Conservation (phyloP, 2,888 invertebrate genomes). For the Bombylius discolor region DNA sequence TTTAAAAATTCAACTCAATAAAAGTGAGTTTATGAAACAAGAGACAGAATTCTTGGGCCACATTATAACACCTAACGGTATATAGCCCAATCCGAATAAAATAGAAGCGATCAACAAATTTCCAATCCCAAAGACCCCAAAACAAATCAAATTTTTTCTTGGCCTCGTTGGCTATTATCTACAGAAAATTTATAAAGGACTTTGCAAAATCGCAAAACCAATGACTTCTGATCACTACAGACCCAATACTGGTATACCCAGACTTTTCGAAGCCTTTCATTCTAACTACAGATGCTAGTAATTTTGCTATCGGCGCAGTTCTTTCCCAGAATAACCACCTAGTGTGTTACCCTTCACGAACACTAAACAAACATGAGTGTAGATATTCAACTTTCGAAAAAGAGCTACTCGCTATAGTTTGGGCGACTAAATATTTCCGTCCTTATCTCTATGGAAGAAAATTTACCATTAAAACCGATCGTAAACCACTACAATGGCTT, state of each 20-base stretch:
- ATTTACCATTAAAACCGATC: constrained; percentile 5
- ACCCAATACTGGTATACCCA: not conserved
- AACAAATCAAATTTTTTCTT: constrained; percentile 10
- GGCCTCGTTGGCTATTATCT: constrained; percentile 3
- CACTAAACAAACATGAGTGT: constrained; percentile 5
- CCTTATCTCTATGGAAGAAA: constrained; percentile 5
- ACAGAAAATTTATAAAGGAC: constrained; percentile 4
- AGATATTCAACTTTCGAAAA: constrained; percentile 8
- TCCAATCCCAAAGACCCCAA: constrained; percentile 8
- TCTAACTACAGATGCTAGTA: not conserved
- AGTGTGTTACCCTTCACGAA: constrained; percentile 3
- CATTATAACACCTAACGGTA: not conserved
- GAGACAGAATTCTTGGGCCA: not conserved
- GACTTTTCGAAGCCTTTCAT: constrained; percentile 2
- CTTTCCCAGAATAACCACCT: constrained; percentile 1
- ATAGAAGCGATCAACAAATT: constrained; percentile 10
- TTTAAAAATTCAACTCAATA: too few species aligned
- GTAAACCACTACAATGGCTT: constrained; percentile 10
- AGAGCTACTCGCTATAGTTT: constrained; percentile 6
- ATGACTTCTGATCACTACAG: not conserved
- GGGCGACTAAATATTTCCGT: too few species aligned
- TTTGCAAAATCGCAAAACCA: constrained; percentile 3
- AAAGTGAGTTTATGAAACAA: not conserved
- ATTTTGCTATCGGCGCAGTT: not conserved
- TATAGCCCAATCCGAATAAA: constrained; percentile 4